phyloP scores from a whole-genome alignment of 2,113 vertebrate species.

The Sisor rabdophorus region DNA sequence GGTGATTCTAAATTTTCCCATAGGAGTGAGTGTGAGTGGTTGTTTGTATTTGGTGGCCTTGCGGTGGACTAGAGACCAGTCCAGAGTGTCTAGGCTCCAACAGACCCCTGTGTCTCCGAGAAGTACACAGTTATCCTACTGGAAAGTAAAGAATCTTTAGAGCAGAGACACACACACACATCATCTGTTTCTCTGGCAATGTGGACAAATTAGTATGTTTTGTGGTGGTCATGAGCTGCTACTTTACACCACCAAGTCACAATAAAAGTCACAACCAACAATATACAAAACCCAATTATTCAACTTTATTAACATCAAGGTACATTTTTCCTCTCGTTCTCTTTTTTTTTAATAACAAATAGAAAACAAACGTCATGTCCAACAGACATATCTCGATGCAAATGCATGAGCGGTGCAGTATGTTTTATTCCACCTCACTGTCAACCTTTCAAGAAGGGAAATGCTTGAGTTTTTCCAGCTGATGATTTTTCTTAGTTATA shows the following conservation, averaged over 20 bases:
- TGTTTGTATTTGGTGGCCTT: too few species aligned
- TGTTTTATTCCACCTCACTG: conserved; percentile 64
- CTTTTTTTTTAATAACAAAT: conserved; percentile 83
- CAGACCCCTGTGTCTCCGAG: too few species aligned
- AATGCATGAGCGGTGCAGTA: conserved; percentile 79
- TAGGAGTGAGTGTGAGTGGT: too few species aligned
- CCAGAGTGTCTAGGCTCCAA: too few species aligned
- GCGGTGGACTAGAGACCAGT: too few species aligned
- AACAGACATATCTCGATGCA: conserved; percentile 84
- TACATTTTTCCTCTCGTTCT: conserved; percentile 64
- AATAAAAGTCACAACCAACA: conserved; percentile 34
- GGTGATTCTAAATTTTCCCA: too few species aligned
- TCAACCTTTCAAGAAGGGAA: conserved; percentile 60
- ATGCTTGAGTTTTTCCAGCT: conserved; percentile 71
- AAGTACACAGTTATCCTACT: not conserved
- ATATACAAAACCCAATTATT: conserved; percentile 88
- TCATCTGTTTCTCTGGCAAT: conserved; percentile 37
- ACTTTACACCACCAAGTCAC: conserved; percentile 2
- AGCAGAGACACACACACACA: conserved; percentile 6
- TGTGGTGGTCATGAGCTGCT: not conserved
- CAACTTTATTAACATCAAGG: conserved; percentile 97
- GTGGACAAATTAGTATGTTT: not conserved
- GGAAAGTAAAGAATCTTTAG: not conserved
- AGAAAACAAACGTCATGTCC: conserved; percentile 94
- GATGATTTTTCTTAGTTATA: conserved; percentile 68